Percentiles rank a stretch among this genome's conserved stretches.
Conservation (phyloP, 2,113 vertebrate species). For the Albula glossodonta region DNA sequence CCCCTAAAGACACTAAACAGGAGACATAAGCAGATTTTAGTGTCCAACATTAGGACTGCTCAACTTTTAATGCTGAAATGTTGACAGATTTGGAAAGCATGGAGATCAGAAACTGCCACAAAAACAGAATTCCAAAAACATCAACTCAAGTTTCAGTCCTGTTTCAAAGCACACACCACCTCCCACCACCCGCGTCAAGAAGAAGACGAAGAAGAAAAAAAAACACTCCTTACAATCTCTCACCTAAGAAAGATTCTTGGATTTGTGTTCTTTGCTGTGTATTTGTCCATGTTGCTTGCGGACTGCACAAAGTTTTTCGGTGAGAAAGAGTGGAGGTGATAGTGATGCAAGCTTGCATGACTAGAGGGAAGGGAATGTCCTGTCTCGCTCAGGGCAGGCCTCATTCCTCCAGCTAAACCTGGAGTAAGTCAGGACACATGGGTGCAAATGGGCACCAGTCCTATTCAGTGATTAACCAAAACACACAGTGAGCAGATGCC, state of each 20-base stretch:
- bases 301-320: slow-evolving; percentile 45
- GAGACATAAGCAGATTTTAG: not conserved
- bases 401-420: slow-evolving; percentile 56
- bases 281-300: slow-evolving; percentile 49
- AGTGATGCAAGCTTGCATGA: slow-evolving; percentile 61
- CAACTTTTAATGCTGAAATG: not conserved
- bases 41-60: not conserved
- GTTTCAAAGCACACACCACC: slow-evolving; percentile 2
- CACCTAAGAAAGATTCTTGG: slow-evolving; percentile 3
- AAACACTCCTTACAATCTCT: slow-evolving; percentile 1
- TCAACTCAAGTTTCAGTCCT: slow-evolving; percentile 24
- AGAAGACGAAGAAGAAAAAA: not conserved
- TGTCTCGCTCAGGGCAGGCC: slow-evolving; percentile 62
- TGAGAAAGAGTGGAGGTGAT: slow-evolving; percentile 48
- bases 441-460: not conserved
- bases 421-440: slow-evolving; percentile 40
- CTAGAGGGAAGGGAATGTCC: slow-evolving; percentile 56
- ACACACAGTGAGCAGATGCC: too few species aligned
- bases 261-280: slow-evolving; percentile 42
- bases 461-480: not conserved
- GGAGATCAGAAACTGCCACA: not conserved
- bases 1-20: not conserved
- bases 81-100: not conserved
- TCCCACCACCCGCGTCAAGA: not conserved
- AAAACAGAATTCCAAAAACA: slow-evolving; percentile 13